Evolutionary conservation across 64 coral and sea anemone genomes (phyloP).

Genomic region (Actinia equina): DNA sequence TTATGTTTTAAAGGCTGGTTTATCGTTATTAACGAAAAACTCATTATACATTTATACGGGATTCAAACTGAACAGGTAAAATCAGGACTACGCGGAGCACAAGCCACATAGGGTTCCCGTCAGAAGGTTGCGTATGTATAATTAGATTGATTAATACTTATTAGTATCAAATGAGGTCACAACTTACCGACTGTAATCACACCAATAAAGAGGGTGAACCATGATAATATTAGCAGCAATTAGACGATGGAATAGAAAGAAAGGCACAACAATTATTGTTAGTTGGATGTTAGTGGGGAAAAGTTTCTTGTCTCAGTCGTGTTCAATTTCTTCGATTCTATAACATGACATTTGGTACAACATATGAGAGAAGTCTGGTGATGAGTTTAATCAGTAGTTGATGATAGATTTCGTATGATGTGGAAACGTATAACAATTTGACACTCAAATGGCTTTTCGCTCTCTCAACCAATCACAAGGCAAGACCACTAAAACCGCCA

Average conservation of each 20-base stretch:
- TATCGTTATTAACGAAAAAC: too few species aligned
- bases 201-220: background rate
- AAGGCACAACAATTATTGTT: background rate
- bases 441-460: background rate
- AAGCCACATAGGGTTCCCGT: background rate
- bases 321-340: background rate
- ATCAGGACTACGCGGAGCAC: background rate
- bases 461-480: background rate
- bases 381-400: background rate
- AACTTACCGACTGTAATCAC: background rate
- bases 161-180: background rate
- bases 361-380: background rate
- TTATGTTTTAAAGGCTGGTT: too few species aligned
- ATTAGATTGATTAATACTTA: background rate
- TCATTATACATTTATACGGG: too few species aligned
- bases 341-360: background rate
- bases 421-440: background rate
- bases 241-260: slow-evolving; percentile 1
- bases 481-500: too few species aligned
- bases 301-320: background rate
- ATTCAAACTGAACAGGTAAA: too few species aligned
- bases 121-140: background rate
- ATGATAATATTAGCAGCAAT: background rate
- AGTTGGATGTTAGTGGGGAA: background rate
- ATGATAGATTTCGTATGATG: background rate